Evolutionary conservation across 2,797 vertebrate genomes (phyloP).

Genomic region (Decapterus maruadsi): DNA sequence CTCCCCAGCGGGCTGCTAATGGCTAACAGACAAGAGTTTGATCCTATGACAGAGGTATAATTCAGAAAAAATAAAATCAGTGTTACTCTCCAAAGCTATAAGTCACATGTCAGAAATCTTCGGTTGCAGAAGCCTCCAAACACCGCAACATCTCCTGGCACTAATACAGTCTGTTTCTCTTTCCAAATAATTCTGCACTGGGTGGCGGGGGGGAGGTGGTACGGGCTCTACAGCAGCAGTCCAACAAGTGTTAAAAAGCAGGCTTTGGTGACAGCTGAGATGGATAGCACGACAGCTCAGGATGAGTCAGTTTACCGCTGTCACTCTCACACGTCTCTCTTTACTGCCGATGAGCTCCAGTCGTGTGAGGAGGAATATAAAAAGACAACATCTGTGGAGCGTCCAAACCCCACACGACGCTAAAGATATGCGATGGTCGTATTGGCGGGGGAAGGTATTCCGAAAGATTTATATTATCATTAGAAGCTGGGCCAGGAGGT

Average conservation of each 20-base stretch:
- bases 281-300: slow-evolving; percentile 42
- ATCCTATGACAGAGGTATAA: slow-evolving; percentile 15
- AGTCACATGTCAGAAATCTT: background rate
- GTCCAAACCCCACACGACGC: slow-evolving; percentile 24
- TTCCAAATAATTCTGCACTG: background rate
- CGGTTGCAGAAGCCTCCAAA: background rate
- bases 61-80: slow-evolving; percentile 18
- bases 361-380: slow-evolving; percentile 41
- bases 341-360: slow-evolving; percentile 44
- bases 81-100: slow-evolving; percentile 12
- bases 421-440: slow-evolving; percentile 34
- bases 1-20: slow-evolving; percentile 33
- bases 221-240: slow-evolving; percentile 9
- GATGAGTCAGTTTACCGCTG: slow-evolving; percentile 56
- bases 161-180: background rate
- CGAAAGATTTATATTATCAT: slow-evolving; percentile 12
- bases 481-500: background rate
- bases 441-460: slow-evolving; percentile 20
- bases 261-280: slow-evolving; percentile 54
- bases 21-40: slow-evolving; percentile 35
- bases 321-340: slow-evolving; percentile 43
- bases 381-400: slow-evolving; percentile 60
- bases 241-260: slow-evolving; percentile 14
- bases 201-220: background rate
- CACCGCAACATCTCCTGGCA: background rate